Percentiles rank a stretch among this genome's conserved stretches.
Evolutionary conservation across 2,113 vertebrate species (phyloP).

Genomic region (Mormyrus iriodes): DNA sequence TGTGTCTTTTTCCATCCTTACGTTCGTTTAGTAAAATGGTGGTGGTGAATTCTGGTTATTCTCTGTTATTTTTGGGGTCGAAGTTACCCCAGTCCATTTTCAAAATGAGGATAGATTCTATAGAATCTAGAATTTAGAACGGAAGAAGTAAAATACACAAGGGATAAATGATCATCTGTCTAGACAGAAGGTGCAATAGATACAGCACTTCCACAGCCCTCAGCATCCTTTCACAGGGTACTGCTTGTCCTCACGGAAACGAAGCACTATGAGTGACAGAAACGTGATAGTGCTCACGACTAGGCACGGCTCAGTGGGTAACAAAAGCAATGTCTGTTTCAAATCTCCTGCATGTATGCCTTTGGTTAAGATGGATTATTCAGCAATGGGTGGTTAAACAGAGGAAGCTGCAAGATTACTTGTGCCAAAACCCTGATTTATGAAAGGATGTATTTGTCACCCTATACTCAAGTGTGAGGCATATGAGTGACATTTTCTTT

Average conservation of each 20-base stretch:
- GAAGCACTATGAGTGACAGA: not conserved
- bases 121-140: no score
- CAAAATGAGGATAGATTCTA: no score
- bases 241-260: not conserved
- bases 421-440: not conserved
- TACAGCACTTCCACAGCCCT: not conserved
- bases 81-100: no score
- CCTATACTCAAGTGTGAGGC: not conserved
- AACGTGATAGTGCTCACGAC: not conserved
- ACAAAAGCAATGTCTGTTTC: not conserved
- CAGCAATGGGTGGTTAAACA: not conserved
- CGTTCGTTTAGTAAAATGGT: not conserved
- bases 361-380: not conserved
- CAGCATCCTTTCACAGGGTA: not conserved
- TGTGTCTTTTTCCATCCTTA: not conserved
- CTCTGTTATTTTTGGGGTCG: no score
- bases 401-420: not conserved
- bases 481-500: not conserved
- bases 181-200: not conserved
- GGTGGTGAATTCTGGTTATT: not conserved
- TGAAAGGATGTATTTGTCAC: not conserved
- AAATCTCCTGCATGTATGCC: not conserved
- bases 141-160: no score
- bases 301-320: not conserved
- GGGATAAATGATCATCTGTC: not conserved